These are phyloP conservation scores for Dysmachus trigonus DNA, from an alignment of 2,888 invertebrate genomes.

Conservation along the genomic window DNA sequence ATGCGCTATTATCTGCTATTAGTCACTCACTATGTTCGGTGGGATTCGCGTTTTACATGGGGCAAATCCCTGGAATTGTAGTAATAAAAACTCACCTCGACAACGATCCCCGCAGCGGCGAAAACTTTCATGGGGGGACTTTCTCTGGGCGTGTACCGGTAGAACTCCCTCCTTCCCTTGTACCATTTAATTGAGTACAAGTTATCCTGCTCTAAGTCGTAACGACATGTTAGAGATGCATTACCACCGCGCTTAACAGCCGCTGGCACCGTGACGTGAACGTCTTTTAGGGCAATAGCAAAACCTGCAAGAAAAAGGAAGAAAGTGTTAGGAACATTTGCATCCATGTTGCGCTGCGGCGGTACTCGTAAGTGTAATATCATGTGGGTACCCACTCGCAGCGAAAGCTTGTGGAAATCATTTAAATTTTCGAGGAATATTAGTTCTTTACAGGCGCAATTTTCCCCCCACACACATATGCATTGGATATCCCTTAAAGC, in stretches of 20 bases:
- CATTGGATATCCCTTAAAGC: not conserved
- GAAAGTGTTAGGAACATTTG: conserved; percentile 32
- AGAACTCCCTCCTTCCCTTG: conserved; percentile 72
- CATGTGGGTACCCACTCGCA: not conserved
- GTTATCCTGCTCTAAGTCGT: conserved; percentile 73
- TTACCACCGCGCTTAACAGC: conserved; percentile 70
- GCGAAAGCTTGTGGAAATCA: not conserved
- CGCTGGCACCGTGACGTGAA: conserved; percentile 70
- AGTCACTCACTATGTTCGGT: not conserved
- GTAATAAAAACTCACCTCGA: conserved; percentile 66
- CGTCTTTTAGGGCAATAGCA: conserved; percentile 66
- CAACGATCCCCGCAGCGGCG: conserved; percentile 70
- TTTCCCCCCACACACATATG: conserved; percentile 10
- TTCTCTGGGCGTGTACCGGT: conserved; percentile 72
- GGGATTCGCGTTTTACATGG: not conserved
- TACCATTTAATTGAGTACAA: conserved; percentile 78
- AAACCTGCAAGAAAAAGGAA: conserved; percentile 53
- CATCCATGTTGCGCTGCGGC: conserved; percentile 1
- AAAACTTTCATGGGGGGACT: conserved; percentile 73
- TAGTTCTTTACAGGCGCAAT: not conserved
- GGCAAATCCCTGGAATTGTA: conserved; percentile 14
- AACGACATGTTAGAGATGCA: conserved; percentile 70
- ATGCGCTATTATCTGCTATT: conserved; percentile 26
- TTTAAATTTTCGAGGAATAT: conserved; percentile 7
- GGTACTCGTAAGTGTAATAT: conserved; percentile 40